Evolutionary conservation across 2,888 invertebrate genomes (phyloP).

Genomic region (Xestia sexstrigata): DNA sequence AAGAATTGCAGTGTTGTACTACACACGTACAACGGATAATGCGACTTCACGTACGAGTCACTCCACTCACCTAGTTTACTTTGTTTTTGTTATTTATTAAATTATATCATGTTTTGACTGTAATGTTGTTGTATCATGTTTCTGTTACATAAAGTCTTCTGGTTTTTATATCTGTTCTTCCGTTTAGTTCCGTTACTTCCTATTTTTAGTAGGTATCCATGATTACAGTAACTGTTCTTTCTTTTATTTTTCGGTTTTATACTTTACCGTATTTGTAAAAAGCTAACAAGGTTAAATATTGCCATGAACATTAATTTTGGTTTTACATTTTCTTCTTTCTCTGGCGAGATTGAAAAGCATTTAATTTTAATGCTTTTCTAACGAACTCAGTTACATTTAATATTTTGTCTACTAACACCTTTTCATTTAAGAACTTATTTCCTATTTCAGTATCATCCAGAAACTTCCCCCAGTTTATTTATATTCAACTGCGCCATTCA

Average conservation of each 20-base stretch:
- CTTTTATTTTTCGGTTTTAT: constrained; percentile 23
- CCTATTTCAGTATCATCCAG: constrained; percentile 19
- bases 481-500: constrained; percentile 66
- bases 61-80: constrained; percentile 59
- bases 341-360: constrained; percentile 15
- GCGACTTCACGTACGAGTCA: constrained; percentile 47
- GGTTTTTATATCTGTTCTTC: constrained; percentile 32
- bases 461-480: constrained; percentile 55
- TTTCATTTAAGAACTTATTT: background rate
- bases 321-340: constrained; percentile 11
- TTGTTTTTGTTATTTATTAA: constrained; percentile 51
- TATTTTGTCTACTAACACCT: background rate
- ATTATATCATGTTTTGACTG: constrained; percentile 49
- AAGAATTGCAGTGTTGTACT: constrained; percentile 62
- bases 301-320: constrained; percentile 29
- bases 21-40: constrained; percentile 49
- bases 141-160: constrained; percentile 47
- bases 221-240: constrained; percentile 30
- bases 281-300: constrained; percentile 45
- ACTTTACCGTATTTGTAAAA: constrained; percentile 29
- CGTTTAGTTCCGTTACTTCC: constrained; percentile 43
- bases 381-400: background rate
- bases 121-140: constrained; percentile 48
- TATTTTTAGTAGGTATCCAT: constrained; percentile 34
- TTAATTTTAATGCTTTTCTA: constrained; percentile 1